phyloP scores from a whole-genome alignment of 92 coral and sea anemone species.

The Phenganax marumi region DNA sequence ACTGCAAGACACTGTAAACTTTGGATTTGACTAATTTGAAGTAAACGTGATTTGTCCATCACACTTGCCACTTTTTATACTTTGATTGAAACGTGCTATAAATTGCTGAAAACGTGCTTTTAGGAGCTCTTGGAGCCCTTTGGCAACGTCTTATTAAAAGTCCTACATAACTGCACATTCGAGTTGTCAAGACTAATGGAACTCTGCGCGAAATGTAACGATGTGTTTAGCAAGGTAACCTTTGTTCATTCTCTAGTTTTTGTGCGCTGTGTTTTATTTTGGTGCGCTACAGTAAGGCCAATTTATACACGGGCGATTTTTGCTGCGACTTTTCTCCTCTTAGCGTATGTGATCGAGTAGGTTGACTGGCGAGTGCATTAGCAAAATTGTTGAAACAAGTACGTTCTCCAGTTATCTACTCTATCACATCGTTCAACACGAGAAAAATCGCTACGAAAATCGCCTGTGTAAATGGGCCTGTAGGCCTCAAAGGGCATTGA shows the following conservation, averaged over 20 bases:
- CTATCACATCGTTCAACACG: too few relatives aligned
- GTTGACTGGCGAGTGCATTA: too few relatives aligned
- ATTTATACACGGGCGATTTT: too few relatives aligned
- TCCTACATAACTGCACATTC: constrained; percentile 83
- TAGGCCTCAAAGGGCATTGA: neutral
- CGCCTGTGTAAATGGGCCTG: too few relatives aligned
- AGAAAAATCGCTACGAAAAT: too few relatives aligned
- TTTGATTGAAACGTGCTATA: neutral
- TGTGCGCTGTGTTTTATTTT: neutral
- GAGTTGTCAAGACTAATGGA: constrained; percentile 85
- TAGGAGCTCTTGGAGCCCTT: constrained; percentile 84
- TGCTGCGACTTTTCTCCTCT: too few relatives aligned
- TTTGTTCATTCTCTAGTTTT: neutral
- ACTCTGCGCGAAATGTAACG: constrained; percentile 87
- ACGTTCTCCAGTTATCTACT: too few relatives aligned
- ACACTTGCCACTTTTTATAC: neutral
- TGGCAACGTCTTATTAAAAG: constrained; percentile 70
- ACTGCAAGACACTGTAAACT: too few relatives aligned
- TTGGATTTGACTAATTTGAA: too few relatives aligned
- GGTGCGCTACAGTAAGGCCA: too few relatives aligned
- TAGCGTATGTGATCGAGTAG: too few relatives aligned
- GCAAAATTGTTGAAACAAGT: too few relatives aligned
- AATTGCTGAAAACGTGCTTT: constrained; percentile 6
- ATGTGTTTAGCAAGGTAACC: constrained; percentile 84
- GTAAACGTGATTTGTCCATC: neutral